Base-by-base conservation (phyloP, 2,888 invertebrate genomes). In the Drosophila antonietae region DNA sequence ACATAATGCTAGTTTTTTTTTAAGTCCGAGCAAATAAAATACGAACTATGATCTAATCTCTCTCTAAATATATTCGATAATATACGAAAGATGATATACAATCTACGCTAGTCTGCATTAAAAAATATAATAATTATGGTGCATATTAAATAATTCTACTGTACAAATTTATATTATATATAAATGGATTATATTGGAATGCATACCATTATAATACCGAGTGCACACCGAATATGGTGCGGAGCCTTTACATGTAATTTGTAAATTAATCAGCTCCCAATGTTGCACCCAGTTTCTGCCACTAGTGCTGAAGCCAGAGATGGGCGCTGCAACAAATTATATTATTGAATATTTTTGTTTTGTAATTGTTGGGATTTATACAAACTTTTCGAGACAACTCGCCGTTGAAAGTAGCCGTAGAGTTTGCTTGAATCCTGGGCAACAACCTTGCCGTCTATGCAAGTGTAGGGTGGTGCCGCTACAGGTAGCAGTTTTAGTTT, bases 231-330 rank as follows among this genome's bases (percentile, higher is more conserved):
- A 87, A 85, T 96, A 96, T 0, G 96, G 96, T 0, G 95, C 94
- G 0, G 97, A 96, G 0, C 97, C 98, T 35, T 95, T 94, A 86
- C 97, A 98, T 44, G 94, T 94, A 4, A 96, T 94, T 75, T 95
- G 94, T 10, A 98, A 91, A 63, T 95, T 94, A 33, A 97, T 92
- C 52, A 97, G 93, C 62, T 97, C 97, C 39, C 97, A 97, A 70
- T 96, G 96, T 82, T 96, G 95, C 39, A 98, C 93, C 97, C 97
- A 97, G 88, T 96, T 96, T 64, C 95, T 95, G 0, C 97, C 97
- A 4, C 94, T 95, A 1, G 96, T 94, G 56, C 95, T 95, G 10
- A 97, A 93, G 67, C 95, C 94, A 3, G 94, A 92, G 78, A 97
- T 94, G 1, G 97, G 96, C 77, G 95, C 97, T 97, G 91, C 12